Base-by-base conservation (phyloP, 2,888 invertebrate species). In the Rhingia rostrata region DNA sequence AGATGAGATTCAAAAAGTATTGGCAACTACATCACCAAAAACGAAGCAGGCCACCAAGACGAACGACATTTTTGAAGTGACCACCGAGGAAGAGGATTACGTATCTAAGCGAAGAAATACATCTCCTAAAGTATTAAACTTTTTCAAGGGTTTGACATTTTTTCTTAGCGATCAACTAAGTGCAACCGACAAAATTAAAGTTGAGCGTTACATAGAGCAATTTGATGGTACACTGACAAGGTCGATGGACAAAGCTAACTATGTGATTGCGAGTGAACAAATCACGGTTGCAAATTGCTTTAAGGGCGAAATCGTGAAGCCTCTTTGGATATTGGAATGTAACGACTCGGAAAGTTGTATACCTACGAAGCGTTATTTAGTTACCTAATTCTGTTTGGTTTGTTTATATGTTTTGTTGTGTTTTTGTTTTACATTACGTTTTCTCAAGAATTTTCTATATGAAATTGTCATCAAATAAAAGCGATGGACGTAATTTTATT, bases 61-160 rank as follows among this genome's bases (percentile, higher is more conserved):
- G 6, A 33, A 6, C 10, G 87, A 88, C 74, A 69, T 89, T n/a
- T 91, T 86, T 73, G 91, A 91, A n/a, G 83, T 82, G 0, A 88
- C 88, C 64, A 91, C 91, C 3, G 91, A 91, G 51, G 91, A 91
- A 63, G 91, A 91, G 75, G 90, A 91, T 22, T 91, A 88, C 82
- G 72, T 90, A 30, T 51, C 86, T 9, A 86, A 87, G 6, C 85
- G 86, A 72, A 58, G 66, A 47, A 35, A 35, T 3, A 5, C 56
- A 32, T 0, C n/a, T 14, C 30, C 43, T 1, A 49, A 74, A 6
- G 6, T 10, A 32, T 54, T 64, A n/a, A 14, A 63, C 6, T 86
- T 87, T 51, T 89, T 88, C 45, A 78, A 86, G 14, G 54, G 69
- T 3, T 77, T 83, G 4, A 85, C 56, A 58, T 88, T 89, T 61